phyloP scores from a whole-genome alignment of 2,888 invertebrate species.

The Polymixis flavicincta region DNA sequence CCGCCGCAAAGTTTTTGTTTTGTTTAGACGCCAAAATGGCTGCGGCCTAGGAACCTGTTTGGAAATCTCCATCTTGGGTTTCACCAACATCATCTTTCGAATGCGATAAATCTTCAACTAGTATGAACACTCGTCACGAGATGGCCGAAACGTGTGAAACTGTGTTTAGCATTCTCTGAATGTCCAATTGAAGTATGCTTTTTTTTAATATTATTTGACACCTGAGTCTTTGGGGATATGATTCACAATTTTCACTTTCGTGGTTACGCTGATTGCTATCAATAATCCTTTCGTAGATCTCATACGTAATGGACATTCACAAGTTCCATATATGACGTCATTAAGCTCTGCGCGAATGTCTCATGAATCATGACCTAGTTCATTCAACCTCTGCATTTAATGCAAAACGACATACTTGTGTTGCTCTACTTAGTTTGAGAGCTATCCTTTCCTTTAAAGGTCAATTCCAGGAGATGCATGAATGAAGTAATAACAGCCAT shows the following conservation, averaged over 20 bases:
- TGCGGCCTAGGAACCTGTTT: constrained; percentile 47
- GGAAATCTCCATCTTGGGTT: constrained; percentile 27
- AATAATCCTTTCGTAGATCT: constrained; percentile 24
- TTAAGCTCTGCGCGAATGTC: constrained; percentile 43
- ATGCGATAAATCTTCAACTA: background rate
- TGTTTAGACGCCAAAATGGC: constrained; percentile 53
- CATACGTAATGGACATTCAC: constrained; percentile 29
- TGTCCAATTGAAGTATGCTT: background rate
- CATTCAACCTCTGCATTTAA: constrained; percentile 47
- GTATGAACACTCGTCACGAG: background rate
- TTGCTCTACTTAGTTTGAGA: constrained; percentile 11
- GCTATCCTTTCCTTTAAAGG: constrained; percentile 16
- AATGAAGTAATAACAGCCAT: too few relatives aligned
- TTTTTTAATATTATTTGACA: background rate
- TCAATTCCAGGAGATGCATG: background rate
- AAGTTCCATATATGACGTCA: constrained; percentile 52
- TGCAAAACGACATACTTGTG: constrained; percentile 27
- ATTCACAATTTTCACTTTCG: constrained; percentile 29
- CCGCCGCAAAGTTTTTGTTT: constrained; percentile 40
- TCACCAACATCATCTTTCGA: constrained; percentile 3
- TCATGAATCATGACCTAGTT: constrained; percentile 62
- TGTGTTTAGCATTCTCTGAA: background rate
- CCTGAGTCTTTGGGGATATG: background rate
- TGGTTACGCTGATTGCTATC: constrained; percentile 28
- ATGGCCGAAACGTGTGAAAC: background rate